Evolutionary conservation across 2,888 invertebrate genomes (phyloP), one percentile per base, ranked within the genome.

Genomic region (Cephus sareptanus): DNA sequence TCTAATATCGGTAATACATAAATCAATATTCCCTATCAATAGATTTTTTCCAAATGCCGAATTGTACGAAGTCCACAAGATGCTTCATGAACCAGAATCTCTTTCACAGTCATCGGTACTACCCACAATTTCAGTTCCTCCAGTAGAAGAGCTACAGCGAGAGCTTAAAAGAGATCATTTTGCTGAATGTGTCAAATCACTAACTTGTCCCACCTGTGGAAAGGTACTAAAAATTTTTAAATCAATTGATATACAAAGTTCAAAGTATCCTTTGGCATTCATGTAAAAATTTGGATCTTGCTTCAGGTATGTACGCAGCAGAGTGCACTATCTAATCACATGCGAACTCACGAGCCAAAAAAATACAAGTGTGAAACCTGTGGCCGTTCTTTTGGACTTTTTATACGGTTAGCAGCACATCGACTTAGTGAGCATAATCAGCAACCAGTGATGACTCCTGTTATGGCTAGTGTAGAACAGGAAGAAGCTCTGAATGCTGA

Each of bases 291-390:
- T 15, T 23, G 6, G 2, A 56, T 15, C 9, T 56, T 40, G 34
- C 71, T 76, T 34, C 34, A 90, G 89, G 83, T 87, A 4, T 90
- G 90, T 76, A 90, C 90, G 0, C 90, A 90, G 76, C 90, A 90
- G 83, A 90, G 90, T 77, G 90, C 90, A 15, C 81, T 90, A 68
- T 89, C 89, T 30, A 90, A 90, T 82, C 90, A 90, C 69, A 89
- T 90, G 90, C 87, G 90, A 73, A 90, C 89, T 37, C 90, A 90
- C 73, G 88, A 89, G 78, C 90, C 90, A 4, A 90, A 90, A 76
- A 87, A 86, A 77, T 85, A 88, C 73, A 90, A 90, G 77, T 90
- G 90, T 80, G 87, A 89, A 76, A 86, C 88, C 82, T 90, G 90
- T 35, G 89, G 90, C 1, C 85, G 89, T 69, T 87, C 87, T 0